Base-by-base conservation (phyloP, 1,140 invertebrate genomes). In the Idris sp. region DNA sequence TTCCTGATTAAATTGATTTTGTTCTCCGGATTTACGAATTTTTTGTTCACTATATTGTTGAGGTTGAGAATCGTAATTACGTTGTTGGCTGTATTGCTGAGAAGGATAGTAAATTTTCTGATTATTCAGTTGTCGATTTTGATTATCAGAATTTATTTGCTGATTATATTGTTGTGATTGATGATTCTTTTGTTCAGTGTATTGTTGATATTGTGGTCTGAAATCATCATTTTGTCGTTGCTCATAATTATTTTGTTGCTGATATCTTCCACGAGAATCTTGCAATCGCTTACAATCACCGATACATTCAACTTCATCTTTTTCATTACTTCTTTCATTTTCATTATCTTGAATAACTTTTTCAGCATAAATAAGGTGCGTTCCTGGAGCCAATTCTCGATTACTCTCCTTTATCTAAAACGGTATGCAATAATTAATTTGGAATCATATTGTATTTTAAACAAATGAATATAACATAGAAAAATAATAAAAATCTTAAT, bases 311-410 rank as follows among this genome's bases (percentile, higher is more conserved):
- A 71, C 65, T 6, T 68, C 67, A n/a, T 68, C 67, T 18, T 72
- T 64, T 41, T 68, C 41, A 4, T 68, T 13, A 5, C 41, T 69
- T 10, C 0, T n/a, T 28, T 69, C 54, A 6, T 16, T 43, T 43
- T 65, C 53, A 33, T 46, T 59, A 5, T 75, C 53, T 36, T 61
- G 13, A 10, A 68, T 5, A 13, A 64, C 3, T 65, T 73, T 78
- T 49, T 78, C 62, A 2, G 76, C 67, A 13, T 78, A 78, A 59
- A 78, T 69, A 9, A 78, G 18, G 1, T 78, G 54, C 30, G 73
- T 51, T 19, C 68, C 68, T 16, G 76, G 65, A 11, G 68, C 49
- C 3, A 31, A 9, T 5, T 69, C 28, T 1, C 51, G 16, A 2
- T 6, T 35, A 14, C 16, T 74, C 44, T 71, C 59, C 71, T 41